Percentiles rank a stretch among this genome's conserved stretches.
Evolutionary conservation across 2,797 vertebrate species (phyloP).

Genomic region (Sebastes kiyomatsui): DNA sequence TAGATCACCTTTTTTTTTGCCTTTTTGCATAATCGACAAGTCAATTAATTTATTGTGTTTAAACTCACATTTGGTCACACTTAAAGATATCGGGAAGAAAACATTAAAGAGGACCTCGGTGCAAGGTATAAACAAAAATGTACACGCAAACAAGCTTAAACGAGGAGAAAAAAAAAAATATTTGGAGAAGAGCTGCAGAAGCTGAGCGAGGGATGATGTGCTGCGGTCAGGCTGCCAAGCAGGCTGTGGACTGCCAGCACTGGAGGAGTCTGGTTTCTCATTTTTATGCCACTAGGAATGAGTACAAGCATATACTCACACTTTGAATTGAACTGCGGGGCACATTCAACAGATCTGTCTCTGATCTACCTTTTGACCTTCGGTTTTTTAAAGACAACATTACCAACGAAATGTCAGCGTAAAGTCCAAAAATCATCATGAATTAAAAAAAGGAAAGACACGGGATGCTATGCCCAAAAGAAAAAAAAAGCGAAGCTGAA

Average conservation of each 20-base stretch:
- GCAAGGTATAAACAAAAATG: not conserved
- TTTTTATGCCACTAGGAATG: constrained; percentile 10
- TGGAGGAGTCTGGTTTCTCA: constrained; percentile 34
- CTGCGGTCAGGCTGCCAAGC: constrained; percentile 39
- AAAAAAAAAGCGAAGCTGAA: constrained; percentile 2
- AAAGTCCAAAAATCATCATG: constrained; percentile 21
- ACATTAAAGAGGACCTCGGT: not conserved
- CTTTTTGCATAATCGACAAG: not conserved
- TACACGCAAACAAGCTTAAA: not conserved
- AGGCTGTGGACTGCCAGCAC: constrained; percentile 29
- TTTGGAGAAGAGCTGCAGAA: constrained; percentile 1
- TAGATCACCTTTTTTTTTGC: not conserved
- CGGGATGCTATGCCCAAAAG: not conserved
- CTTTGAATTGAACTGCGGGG: constrained; percentile 5
- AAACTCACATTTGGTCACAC: not conserved
- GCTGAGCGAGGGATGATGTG: constrained; percentile 29
- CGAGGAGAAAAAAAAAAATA: not conserved
- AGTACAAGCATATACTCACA: constrained; percentile 11
- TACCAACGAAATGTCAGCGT: constrained; percentile 4
- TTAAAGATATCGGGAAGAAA: not conserved
- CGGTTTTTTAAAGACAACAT: constrained; percentile 10
- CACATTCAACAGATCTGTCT: constrained; percentile 15
- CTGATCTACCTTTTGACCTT: not conserved
- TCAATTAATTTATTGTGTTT: not conserved
- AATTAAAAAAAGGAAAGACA: not conserved